Evolutionary conservation across 2,888 invertebrate genomes (phyloP), one percentile per base, ranked within the genome.

Genomic region (Osedax frankpressi): DNA sequence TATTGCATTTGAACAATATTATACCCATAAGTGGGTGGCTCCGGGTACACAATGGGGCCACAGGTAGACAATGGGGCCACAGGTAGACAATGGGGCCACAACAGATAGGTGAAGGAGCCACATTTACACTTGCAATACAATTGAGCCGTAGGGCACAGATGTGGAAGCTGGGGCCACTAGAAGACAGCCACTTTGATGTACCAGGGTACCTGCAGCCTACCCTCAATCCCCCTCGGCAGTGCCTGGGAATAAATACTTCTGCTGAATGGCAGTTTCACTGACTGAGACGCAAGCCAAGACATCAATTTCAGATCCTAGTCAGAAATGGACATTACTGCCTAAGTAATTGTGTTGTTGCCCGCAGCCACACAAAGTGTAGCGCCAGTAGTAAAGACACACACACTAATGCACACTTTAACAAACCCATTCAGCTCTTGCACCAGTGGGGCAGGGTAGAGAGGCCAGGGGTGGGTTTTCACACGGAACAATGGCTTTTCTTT

Each of bases 341-440:
- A 65, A 65, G 65, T 65, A 65, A 65, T 65, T 65, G 6, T 65
- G 65, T 65, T 65, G 65, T 65, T 65, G 65, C 65, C 63, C 3
- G 0, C 63, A 0, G 63, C 63, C 63, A 65, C 14, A 65, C 65
- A 65, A 65, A 65, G 65, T 65, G 65, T 2, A 65, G 14, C 65
- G 2, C 65, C 24, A 2, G 65, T 65, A 65, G 65, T 65, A 24
- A 24, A 65, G 65, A 2, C 65, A 65, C 1, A 2, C 65, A 65
- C 65, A 65, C 65, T 65, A 65, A 65, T 65, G 65, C 25, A n/a
- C 2, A 19, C 65, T 2, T 65, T 65, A 0, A 1, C 65, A n/a
- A 65, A 24, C 65, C 65, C 24, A 65, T 65, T 65, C 24, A 65
- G 65, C 24, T 65, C 2, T 11, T 1, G 65, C n/a, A 19, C 65